These are phyloP conservation scores for Chrysemys picta DNA, from an alignment of 2,113 vertebrate genomes.

Conservation along the genomic window DNA sequence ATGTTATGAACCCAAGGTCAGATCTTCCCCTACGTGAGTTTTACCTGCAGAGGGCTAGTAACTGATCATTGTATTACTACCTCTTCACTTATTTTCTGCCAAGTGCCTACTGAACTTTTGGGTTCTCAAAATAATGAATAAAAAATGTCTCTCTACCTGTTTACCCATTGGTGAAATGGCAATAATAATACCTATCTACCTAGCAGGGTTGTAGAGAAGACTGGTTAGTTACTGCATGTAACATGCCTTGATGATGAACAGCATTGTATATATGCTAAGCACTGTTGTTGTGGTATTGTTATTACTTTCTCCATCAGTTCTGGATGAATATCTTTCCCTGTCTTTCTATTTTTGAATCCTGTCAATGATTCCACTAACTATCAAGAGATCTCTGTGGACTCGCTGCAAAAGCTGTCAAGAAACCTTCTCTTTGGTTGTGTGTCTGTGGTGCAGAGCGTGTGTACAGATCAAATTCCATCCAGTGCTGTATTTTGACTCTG, in stretches of 20 bases:
- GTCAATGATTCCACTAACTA: slow-evolving; percentile 27
- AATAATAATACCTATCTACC: not conserved
- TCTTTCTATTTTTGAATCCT: not conserved
- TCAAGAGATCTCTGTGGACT: not conserved
- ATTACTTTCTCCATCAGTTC: not conserved
- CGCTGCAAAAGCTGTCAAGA: not conserved
- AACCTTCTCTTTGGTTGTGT: not conserved
- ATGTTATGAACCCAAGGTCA: not conserved
- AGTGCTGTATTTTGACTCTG: not conserved
- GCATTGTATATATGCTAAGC: not conserved
- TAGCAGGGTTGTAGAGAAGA: not conserved
- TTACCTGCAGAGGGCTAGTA: not conserved
- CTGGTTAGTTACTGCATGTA: not conserved
- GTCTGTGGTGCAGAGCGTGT: not conserved
- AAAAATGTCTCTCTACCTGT: not conserved
- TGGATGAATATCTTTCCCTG: not conserved
- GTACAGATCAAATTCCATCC: not conserved
- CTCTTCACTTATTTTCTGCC: not conserved
- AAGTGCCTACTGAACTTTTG: not conserved
- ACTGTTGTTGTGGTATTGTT: not conserved
- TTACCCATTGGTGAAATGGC: not conserved
- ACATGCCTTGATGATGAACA: not conserved
- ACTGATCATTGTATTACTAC: not conserved
- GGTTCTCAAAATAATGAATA: not conserved
- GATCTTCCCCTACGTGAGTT: slow-evolving; percentile 10